These are phyloP conservation scores for Parotocinclus haroldoi DNA, from an alignment of 2,797 vertebrate genomes.

Conservation along the genomic window DNA sequence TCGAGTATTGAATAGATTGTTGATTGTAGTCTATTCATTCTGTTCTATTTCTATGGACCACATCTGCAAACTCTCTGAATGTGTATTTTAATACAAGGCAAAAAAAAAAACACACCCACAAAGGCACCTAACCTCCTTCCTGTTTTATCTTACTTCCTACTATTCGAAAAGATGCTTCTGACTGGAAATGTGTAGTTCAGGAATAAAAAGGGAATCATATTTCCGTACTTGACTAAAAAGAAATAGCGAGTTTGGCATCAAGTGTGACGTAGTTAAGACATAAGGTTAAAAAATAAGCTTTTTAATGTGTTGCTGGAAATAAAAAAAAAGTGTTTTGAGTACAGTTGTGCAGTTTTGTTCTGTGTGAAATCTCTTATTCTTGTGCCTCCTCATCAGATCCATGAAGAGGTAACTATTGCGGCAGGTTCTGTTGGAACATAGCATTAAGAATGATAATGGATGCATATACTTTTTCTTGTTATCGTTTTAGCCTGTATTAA, in stretches of 20 bases:
- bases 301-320: slow-evolving; percentile 43
- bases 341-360: slow-evolving; percentile 24
- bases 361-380: slow-evolving; percentile 12
- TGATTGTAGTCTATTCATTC: slow-evolving; percentile 41
- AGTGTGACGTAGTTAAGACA: slow-evolving; percentile 40
- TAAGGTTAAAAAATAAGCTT: slow-evolving; percentile 25
- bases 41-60: slow-evolving; percentile 38
- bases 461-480: too few relatives aligned
- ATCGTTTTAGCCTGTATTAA: too few relatives aligned
- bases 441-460: too few relatives aligned
- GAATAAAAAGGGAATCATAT: slow-evolving; percentile 43
- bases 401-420: slow-evolving; percentile 1
- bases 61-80: slow-evolving; percentile 39
- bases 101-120: slow-evolving; percentile 11
- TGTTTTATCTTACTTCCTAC: slow-evolving; percentile 35
- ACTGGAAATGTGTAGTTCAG: slow-evolving; percentile 31
- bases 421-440: not conserved
- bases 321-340: slow-evolving; percentile 47
- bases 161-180: slow-evolving; percentile 49
- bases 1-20: slow-evolving; percentile 38
- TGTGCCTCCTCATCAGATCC: slow-evolving; percentile 8
- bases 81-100: slow-evolving; percentile 32
- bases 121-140: slow-evolving; percentile 32
- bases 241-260: slow-evolving; percentile 40
- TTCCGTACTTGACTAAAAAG: slow-evolving; percentile 38